Evolutionary conservation across 2,888 invertebrate genomes (phyloP), one percentile per base, ranked within the genome.

Genomic region (Cinara cedri): DNA sequence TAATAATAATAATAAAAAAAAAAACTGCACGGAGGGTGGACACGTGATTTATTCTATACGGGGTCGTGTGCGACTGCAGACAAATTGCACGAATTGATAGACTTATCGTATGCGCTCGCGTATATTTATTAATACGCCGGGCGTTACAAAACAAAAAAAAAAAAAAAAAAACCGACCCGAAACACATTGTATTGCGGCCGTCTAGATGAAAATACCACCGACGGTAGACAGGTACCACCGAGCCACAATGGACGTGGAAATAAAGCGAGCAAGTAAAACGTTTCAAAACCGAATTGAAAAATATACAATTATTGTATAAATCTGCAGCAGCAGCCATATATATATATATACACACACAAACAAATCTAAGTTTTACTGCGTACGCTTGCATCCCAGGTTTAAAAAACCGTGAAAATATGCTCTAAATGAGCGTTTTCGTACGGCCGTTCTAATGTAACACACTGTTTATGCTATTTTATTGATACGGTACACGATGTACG

Each of bases 51-150:
- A 78, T 78, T 70, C 70, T 14, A 34, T 34, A 34, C 34, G 6
- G 78, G 78, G 70, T 78, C 70, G 70, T 70, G 78, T 70, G 78
- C 60, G 46, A 70, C n/a, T n/a, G n/a, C 78, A 70, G 78, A 78
- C 78, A 70, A 70, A 78, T 70, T 42, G 70, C 60, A 66, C 26
- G 68, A 21, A 78, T 49, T 60, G 65, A 72, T 49, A 60, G 8
- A 26, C 3, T 19, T 34, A 34, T 34, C 14, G 13, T n/a, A 26
- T 21, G 1, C n/a, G n/a, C n/a, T n/a, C n/a, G 10, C 19, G 10
- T 63, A 63, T 42, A 19, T 44, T 11, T 63, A 42, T 42, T 42
- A 10, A 44, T 44, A 42, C 19, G 14, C 14, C 3, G n/a, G 24
- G 42, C n/a, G n/a, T 46, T 4, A 9, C 3, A 34, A 34, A 34